These are phyloP conservation scores for Smittia aterrima DNA, from an alignment of 2,888 invertebrate species.

Conservation along the genomic window DNA sequence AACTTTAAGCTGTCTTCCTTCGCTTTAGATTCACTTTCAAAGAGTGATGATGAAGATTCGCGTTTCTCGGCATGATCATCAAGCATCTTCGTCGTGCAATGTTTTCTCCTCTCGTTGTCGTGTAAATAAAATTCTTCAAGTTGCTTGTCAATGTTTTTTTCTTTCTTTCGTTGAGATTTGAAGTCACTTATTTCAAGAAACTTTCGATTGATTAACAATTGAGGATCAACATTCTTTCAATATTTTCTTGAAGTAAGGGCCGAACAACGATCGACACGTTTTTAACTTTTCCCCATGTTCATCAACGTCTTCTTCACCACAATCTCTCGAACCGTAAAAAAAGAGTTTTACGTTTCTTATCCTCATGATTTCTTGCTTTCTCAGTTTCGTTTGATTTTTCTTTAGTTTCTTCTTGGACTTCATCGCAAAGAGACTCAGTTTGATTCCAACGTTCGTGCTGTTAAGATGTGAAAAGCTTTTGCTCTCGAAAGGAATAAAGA, in stretches of 20 bases:
- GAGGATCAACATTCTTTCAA: no score
- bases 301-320: neutral
- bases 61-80: no score
- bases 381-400: neutral
- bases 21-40: no score
- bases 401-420: neutral
- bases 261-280: neutral
- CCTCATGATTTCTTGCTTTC: neutral
- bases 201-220: no score
- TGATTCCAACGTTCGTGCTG: neutral
- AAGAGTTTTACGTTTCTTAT: neutral
- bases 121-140: no score
- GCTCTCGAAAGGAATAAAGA: neutral
- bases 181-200: no score
- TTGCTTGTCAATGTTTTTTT: no score
- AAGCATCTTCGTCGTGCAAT: no score
- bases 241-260: neutral
- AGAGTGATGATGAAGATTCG: no score
- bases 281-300: neutral
- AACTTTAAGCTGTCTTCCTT: no score
- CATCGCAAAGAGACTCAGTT: neutral
- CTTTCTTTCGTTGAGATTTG: no score
- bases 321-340: neutral
- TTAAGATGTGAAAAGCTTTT: constrained; percentile 14
- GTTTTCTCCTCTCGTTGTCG: no score